Conservation (phyloP, 2,113 vertebrate genomes). For the Eupsittula cactorum region DNA sequence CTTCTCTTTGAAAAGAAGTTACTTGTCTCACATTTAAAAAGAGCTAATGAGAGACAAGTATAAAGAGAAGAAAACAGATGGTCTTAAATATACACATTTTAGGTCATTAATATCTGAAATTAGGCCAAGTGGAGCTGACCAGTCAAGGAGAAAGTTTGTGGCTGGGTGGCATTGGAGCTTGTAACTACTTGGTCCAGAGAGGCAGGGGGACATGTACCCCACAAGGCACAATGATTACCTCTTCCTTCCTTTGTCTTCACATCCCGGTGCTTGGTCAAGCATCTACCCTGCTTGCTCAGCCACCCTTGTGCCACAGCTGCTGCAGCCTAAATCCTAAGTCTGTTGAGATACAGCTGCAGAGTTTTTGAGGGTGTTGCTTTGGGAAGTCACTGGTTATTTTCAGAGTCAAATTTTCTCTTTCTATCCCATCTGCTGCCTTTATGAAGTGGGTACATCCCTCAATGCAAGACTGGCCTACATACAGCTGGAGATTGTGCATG, state of each 20-base stretch:
- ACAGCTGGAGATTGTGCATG: not conserved
- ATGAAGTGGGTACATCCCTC: not conserved
- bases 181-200: not conserved
- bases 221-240: not conserved
- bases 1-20: slow-evolving; percentile 17
- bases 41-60: not conserved
- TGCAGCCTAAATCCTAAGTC: not conserved
- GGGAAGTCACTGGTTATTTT: not conserved
- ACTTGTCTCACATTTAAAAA: not conserved
- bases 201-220: not conserved
- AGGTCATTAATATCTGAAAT: not conserved
- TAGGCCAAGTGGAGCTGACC: not conserved
- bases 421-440: not conserved
- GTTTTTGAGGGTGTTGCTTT: not conserved
- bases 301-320: not conserved
- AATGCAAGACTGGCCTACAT: not conserved
- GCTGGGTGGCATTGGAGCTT: not conserved
- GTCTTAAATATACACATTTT: not conserved
- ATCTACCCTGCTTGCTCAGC: not conserved
- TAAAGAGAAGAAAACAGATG: not conserved
- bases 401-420: not conserved
- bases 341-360: not conserved
- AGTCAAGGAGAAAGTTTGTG: not conserved
- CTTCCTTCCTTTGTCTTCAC: not conserved
- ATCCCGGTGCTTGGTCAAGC: not conserved